Evolutionary conservation across 2,797 vertebrate genomes (phyloP).

Genomic region (Balearica regulorum): DNA sequence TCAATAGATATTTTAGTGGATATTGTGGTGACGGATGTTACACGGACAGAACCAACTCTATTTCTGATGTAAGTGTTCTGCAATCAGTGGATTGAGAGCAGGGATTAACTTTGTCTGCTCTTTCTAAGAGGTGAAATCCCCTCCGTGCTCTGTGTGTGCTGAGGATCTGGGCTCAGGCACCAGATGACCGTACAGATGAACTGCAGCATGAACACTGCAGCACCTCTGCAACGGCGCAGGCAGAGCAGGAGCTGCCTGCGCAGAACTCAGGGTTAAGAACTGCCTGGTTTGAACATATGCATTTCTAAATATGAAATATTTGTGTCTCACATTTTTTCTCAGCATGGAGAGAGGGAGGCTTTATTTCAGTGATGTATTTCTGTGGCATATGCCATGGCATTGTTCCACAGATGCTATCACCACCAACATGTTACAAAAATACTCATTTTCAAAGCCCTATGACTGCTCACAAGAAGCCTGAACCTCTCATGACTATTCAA

Average conservation of each 20-base stretch:
- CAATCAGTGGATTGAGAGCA: not conserved
- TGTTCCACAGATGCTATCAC: slow-evolving; percentile 47
- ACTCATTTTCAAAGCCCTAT: not conserved
- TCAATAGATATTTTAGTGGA: not conserved
- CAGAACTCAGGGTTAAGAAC: not conserved
- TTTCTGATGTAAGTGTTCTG: not conserved
- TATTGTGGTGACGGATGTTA: not conserved
- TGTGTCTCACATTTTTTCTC: not conserved
- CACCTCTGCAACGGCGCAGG: not conserved
- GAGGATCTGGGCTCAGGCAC: not conserved
- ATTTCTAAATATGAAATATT: slow-evolving; percentile 13
- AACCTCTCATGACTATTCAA: slow-evolving; percentile 5
- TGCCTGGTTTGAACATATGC: not conserved
- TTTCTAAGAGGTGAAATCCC: not conserved
- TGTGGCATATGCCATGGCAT: slow-evolving; percentile 25
- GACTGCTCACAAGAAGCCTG: slow-evolving; percentile 15
- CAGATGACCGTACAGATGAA: not conserved
- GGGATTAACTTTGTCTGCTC: not conserved
- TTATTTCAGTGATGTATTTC: slow-evolving; percentile 13
- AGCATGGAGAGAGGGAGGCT: not conserved
- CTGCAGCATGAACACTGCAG: not conserved
- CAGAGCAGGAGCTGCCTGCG: not conserved
- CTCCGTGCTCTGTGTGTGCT: not conserved
- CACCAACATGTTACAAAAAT: not conserved
- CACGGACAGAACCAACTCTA: not conserved